Conservation (phyloP, 2,888 invertebrate genomes). For the Latrodectus hesperus region DNA sequence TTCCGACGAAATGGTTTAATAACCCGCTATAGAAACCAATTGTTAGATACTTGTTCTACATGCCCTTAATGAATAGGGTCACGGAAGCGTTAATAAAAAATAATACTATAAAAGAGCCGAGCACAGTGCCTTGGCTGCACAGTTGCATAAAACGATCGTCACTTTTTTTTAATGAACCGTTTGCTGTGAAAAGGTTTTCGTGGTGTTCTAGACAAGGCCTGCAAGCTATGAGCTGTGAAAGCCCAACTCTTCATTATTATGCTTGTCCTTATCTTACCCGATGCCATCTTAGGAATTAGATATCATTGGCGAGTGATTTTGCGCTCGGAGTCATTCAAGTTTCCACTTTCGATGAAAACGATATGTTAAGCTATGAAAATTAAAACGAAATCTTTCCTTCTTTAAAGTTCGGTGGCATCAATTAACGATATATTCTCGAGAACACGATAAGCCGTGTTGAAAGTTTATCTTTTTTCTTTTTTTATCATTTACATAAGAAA, state of each 20-base stretch:
- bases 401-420: no score
- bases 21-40: not conserved
- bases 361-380: no score
- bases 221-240: not conserved
- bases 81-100: not conserved
- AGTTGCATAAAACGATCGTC: not conserved
- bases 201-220: not conserved
- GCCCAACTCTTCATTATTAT: conserved; percentile 37
- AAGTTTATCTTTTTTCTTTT: no score
- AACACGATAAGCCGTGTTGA: no score
- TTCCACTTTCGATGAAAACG: no score
- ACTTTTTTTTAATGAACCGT: not conserved
- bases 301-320: not conserved
- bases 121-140: not conserved
- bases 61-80: not conserved
- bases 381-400: no score
- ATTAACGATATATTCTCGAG: no score
- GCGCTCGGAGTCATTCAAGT: not conserved
- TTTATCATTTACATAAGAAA: no score
- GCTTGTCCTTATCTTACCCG: conserved; percentile 28
- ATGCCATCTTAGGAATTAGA: not conserved
- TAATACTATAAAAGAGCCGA: not conserved
- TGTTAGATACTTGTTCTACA: not conserved
- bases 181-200: not conserved
- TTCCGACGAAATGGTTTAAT: not conserved